A percentile compares a stretch with the other conserved stretches of the same genome.
phyloP scores from a whole-genome alignment of 2,113 vertebrate genomes.

The Irena cyanogastra region DNA sequence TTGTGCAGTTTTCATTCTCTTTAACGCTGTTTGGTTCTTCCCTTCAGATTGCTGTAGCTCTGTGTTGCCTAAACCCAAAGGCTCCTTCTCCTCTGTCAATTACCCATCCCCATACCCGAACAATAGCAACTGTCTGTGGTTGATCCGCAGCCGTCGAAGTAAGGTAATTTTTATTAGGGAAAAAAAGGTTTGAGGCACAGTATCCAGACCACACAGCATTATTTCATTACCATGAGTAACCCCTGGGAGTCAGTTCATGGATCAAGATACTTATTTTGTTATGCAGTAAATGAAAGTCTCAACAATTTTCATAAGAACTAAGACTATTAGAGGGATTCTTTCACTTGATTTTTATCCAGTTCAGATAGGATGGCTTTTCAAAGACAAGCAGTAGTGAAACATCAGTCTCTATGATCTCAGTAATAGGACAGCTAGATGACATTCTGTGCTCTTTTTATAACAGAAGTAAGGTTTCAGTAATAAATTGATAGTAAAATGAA shows the following conservation, averaged over 20 bases:
- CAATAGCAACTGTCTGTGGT: slow-evolving; percentile 57
- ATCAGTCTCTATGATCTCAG: background rate
- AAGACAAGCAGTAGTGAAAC: background rate
- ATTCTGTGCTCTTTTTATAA: background rate
- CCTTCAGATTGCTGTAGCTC: slow-evolving; percentile 56
- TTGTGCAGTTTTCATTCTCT: background rate
- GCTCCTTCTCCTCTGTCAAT: slow-evolving; percentile 38
- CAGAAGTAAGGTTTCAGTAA: background rate
- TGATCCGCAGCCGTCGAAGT: slow-evolving; percentile 37
- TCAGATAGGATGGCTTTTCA: background rate
- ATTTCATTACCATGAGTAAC: background rate
- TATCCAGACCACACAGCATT: background rate
- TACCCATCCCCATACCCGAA: slow-evolving; percentile 45
- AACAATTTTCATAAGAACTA: background rate
- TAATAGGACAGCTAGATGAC: background rate
- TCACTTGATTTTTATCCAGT: background rate
- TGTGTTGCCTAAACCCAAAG: slow-evolving; percentile 42
- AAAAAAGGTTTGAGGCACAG: background rate
- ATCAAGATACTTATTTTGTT: background rate
- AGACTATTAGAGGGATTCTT: background rate
- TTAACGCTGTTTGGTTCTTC: background rate
- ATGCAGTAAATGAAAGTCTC: background rate
- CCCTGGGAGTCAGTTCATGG: background rate
- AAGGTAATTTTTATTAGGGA: slow-evolving; percentile 48
- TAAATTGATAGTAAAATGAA: background rate